Evolutionary conservation across 2,113 vertebrate genomes (phyloP).

Genomic region (Sula dactylatra): DNA sequence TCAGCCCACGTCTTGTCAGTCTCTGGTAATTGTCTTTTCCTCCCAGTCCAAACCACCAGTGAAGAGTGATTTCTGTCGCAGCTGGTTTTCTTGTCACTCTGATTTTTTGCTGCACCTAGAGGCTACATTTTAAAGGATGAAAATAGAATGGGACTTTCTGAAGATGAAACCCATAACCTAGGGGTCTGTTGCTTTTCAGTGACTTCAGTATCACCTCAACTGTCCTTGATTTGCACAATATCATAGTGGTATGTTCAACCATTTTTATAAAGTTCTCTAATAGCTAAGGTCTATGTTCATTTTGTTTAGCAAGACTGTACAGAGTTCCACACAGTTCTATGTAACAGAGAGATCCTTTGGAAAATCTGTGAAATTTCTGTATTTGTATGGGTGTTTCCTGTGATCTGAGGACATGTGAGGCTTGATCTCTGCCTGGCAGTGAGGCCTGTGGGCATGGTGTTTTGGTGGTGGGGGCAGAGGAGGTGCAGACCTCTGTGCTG

Average conservation of each 20-base stretch:
- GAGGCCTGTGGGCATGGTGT: background rate
- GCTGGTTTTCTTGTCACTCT: background rate
- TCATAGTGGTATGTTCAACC: background rate
- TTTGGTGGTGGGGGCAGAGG: background rate
- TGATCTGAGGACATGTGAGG: background rate
- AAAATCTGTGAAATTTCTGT: background rate
- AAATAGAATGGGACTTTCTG: background rate
- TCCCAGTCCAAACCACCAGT: background rate
- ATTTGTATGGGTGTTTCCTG: background rate
- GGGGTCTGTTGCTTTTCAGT: background rate
- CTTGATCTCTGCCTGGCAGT: background rate
- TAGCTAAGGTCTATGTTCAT: rapidly evolving
- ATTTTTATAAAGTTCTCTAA: background rate
- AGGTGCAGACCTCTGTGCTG: background rate
- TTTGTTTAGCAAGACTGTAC: background rate
- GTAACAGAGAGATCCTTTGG: background rate
- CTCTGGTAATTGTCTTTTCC: background rate
- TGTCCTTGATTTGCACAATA: background rate
- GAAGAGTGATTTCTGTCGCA: background rate
- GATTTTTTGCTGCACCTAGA: background rate
- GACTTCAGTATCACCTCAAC: background rate
- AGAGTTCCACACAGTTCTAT: background rate
- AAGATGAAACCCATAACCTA: background rate
- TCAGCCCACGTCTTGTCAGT: background rate
- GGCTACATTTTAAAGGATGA: background rate